Evolutionary conservation across 2,113 vertebrate genomes (phyloP).

Genomic region (Coreoperca whiteheadi): DNA sequence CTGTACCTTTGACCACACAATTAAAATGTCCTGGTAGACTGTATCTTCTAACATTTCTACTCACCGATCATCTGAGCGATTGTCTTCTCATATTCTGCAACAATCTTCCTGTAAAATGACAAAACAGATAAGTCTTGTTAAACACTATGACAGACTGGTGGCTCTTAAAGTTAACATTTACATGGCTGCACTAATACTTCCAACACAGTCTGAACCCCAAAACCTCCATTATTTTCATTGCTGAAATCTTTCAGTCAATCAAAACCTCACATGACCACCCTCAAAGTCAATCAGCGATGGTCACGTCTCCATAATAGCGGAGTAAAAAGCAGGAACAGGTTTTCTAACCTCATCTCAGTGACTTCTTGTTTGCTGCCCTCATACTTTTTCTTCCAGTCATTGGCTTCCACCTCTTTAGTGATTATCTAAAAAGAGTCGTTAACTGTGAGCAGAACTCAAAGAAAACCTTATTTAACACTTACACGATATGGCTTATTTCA

Average conservation of each 20-base stretch:
- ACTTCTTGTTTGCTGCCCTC: conserved; percentile 92
- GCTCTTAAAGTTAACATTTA: background rate
- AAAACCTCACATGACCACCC: background rate
- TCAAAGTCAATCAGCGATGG: background rate
- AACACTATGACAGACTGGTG: background rate
- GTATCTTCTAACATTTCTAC: conserved; percentile 19
- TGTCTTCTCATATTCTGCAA: conserved; percentile 98
- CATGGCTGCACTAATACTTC: background rate
- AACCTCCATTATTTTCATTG: background rate
- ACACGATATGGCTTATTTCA: background rate
- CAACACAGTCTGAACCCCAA: background rate
- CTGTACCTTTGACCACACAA: background rate
- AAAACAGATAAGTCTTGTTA: conserved; percentile 7
- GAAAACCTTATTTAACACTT: background rate
- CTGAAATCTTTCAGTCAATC: background rate
- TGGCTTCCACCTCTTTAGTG: conserved; percentile 93
- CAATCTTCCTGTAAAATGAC: conserved; percentile 89
- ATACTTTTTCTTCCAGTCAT: conserved; percentile 93
- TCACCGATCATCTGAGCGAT: conserved; percentile 99
- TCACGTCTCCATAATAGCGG: background rate
- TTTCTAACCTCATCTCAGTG: conserved; percentile 93
- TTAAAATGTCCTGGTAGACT: background rate
- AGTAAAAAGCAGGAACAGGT: conserved; percentile 3
- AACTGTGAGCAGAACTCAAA: conserved; percentile 30
- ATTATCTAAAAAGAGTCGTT: conserved; percentile 87